Evolutionary conservation across 1,140 invertebrate genomes (phyloP).

Genomic region (Polypedilum vanderplanki): DNA sequence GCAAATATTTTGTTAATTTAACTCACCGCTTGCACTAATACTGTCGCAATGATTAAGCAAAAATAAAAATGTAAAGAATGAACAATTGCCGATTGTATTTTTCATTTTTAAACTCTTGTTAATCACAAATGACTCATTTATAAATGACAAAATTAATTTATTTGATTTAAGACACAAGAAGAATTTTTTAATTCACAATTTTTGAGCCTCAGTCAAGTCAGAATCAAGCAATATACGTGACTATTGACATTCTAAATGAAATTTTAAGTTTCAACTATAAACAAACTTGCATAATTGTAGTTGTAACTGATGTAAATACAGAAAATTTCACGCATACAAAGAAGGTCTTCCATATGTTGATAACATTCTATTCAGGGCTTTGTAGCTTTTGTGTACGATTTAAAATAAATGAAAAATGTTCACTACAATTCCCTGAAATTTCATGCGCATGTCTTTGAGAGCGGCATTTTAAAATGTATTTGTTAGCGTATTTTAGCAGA

Average conservation of each 20-base stretch:
- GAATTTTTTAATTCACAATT: not conserved
- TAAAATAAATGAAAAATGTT: not conserved
- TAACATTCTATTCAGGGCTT: not conserved
- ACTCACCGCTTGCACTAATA: constrained; percentile 14
- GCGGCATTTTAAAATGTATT: not conserved
- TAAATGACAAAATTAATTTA: too few species aligned
- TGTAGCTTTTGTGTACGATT: not conserved
- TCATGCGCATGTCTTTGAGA: constrained; percentile 17
- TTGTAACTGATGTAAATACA: not conserved
- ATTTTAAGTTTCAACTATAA: not conserved
- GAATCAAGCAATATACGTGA: not conserved
- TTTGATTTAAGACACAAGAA: not conserved
- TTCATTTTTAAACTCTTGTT: not conserved
- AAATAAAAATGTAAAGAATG: not conserved
- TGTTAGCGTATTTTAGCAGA: not conserved
- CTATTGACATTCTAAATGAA: not conserved
- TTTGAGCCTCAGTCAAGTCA: not conserved
- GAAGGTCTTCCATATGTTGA: not conserved
- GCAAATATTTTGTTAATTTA: not conserved
- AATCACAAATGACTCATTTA: not conserved
- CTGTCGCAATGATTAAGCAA: constrained; percentile 2
- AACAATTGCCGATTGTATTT: not conserved
- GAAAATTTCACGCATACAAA: not conserved
- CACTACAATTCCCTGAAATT: not conserved
- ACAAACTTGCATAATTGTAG: not conserved